A percentile compares a stretch with the other conserved stretches of the same genome.
Conservation (phyloP, 2,113 vertebrate genomes). For the Marcusenius ussheri region DNA sequence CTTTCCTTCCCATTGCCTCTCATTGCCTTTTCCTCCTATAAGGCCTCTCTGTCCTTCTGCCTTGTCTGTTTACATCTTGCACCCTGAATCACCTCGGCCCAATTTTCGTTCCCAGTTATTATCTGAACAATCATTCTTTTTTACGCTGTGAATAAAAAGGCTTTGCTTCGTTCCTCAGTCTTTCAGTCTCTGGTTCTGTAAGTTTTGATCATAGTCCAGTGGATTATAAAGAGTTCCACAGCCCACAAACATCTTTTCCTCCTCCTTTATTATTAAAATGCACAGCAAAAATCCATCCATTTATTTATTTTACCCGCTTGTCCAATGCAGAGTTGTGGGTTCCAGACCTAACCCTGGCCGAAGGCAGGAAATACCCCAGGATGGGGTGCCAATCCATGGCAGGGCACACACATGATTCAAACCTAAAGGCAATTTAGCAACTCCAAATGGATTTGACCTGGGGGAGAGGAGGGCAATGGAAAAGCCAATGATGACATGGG, state of each 20-base stretch:
- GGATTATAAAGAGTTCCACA: background rate
- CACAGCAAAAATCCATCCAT: background rate
- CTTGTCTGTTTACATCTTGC: background rate
- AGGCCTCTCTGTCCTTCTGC: background rate
- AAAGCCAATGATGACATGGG: background rate
- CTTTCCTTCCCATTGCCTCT: slow-evolving; percentile 9
- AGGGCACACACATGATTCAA: background rate
- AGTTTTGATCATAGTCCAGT: background rate
- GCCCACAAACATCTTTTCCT: background rate
- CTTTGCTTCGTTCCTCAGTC: slow-evolving; percentile 26
- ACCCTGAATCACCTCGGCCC: slow-evolving; percentile 22
- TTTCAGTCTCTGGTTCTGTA: slow-evolving; percentile 21
- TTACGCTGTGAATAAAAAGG: background rate
- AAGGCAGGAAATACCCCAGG: background rate
- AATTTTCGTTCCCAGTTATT: background rate
- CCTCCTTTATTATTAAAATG: background rate
- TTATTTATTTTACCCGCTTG: background rate
- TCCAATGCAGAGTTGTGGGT: background rate
- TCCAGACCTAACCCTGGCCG: background rate
- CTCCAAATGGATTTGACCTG: background rate
- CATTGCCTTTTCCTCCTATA: slow-evolving; percentile 13
- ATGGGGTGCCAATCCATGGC: background rate
- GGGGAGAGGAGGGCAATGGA: background rate
- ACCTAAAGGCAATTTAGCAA: background rate
- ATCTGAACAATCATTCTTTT: background rate